A percentile compares a stretch with the other conserved stretches of the same genome.
phyloP scores from a whole-genome alignment of 2,797 vertebrate genomes.

The Melanogrammus aeglefinus region DNA sequence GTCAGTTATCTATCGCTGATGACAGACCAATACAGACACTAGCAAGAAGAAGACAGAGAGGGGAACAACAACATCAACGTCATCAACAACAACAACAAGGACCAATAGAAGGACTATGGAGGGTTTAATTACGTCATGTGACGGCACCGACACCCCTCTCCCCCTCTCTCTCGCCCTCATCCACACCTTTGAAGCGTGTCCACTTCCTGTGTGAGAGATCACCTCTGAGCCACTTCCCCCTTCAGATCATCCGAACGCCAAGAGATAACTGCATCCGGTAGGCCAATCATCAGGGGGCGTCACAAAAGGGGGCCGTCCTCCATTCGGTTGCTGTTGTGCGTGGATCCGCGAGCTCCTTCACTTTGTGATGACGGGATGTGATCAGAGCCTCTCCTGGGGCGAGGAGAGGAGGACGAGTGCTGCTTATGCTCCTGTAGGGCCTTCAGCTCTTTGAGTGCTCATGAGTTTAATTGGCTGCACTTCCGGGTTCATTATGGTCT shows the following conservation, averaged over 20 bases:
- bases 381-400: not conserved
- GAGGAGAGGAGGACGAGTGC: not conserved
- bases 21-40: not conserved
- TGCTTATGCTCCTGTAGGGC: not conserved
- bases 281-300: not conserved
- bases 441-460: not conserved
- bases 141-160: not conserved
- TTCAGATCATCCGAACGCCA: not conserved
- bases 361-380: not conserved
- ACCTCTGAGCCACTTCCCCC: not conserved
- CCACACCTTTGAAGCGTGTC: not conserved
- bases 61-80: not conserved
- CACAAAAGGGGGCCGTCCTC: not conserved
- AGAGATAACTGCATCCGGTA: not conserved
- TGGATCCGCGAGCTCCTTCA: not conserved
- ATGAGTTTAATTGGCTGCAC: not conserved
- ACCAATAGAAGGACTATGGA: not conserved
- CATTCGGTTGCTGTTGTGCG: not conserved
- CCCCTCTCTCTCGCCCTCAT: not conserved
- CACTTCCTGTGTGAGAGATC: not conserved
- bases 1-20: not conserved
- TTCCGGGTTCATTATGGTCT: not conserved
- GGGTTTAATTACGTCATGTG: too few relatives aligned
- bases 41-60: not conserved
- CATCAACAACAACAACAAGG: not conserved